Percentiles rank a stretch among this genome's conserved stretches.
Conservation (phyloP, 2,797 vertebrate genomes). For the Lemur catta region DNA sequence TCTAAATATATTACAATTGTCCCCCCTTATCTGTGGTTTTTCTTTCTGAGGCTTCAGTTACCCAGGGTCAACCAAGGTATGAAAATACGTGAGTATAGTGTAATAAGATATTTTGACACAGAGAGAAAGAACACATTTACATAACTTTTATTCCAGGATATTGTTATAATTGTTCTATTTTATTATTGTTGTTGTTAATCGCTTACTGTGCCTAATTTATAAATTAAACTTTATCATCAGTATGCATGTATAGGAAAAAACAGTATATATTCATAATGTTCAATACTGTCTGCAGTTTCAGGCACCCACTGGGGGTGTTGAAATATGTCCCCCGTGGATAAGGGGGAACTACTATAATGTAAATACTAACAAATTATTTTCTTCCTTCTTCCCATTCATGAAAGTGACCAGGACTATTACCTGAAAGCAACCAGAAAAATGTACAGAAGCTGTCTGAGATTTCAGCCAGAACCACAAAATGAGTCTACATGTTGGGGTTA, state of each 20-base stretch:
- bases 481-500: background rate
- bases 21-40: background rate
- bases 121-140: background rate
- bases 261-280: background rate
- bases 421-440: conserved; percentile 19
- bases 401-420: background rate
- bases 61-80: background rate
- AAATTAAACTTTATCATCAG: background rate
- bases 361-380: conserved; percentile 26
- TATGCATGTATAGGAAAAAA: background rate
- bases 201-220: background rate
- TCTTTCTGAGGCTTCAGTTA: background rate
- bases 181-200: background rate
- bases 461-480: background rate
- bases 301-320: background rate
- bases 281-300: background rate
- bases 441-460: background rate
- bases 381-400: background rate
- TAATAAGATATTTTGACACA: background rate
- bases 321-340: background rate
- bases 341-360: background rate
- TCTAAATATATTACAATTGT: background rate
- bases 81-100: background rate
- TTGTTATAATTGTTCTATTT: background rate
- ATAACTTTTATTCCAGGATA: background rate